Conservation (phyloP, 2,888 invertebrate species). For the Caenorhabditis sp. region DNA sequence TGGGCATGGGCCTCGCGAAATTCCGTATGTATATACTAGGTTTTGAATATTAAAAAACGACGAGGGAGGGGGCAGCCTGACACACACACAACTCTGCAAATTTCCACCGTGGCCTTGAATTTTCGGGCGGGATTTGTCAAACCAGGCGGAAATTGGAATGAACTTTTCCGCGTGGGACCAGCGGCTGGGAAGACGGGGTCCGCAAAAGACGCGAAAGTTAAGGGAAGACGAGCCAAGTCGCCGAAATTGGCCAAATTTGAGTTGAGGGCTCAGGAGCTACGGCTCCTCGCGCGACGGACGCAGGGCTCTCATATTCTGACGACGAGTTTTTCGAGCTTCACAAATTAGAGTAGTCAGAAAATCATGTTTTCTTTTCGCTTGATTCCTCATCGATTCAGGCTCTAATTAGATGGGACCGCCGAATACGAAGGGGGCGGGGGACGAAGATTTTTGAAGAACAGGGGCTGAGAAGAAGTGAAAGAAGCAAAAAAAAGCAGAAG, state of each 20-base stretch:
- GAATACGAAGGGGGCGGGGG: too few species aligned
- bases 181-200: conserved; percentile 3
- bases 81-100: conserved; percentile 17
- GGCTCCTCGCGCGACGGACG: neutral
- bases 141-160: conserved; percentile 39
- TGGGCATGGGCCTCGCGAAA: conserved; percentile 18
- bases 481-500: too few species aligned
- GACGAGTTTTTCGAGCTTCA: too few species aligned
- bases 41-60: conserved; percentile 46
- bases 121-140: conserved; percentile 17
- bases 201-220: conserved; percentile 6
- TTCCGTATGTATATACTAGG: conserved; percentile 34
- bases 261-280: conserved; percentile 8
- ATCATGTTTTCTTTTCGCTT: conserved; percentile 23
- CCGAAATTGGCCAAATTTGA: conserved; percentile 51
- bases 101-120: too few species aligned
- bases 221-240: conserved; percentile 5
- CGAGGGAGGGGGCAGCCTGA: conserved; percentile 8
- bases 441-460: conserved; percentile 9
- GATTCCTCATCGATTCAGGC: neutral
- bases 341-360: conserved; percentile 44
- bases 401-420: conserved; percentile 47
- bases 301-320: conserved; percentile 15
- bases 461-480: neutral
- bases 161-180: conserved; percentile 17